Base-by-base conservation (phyloP, 35 echinoderm and acorn worm species). In the Apostichopus parvimensis region DNA sequence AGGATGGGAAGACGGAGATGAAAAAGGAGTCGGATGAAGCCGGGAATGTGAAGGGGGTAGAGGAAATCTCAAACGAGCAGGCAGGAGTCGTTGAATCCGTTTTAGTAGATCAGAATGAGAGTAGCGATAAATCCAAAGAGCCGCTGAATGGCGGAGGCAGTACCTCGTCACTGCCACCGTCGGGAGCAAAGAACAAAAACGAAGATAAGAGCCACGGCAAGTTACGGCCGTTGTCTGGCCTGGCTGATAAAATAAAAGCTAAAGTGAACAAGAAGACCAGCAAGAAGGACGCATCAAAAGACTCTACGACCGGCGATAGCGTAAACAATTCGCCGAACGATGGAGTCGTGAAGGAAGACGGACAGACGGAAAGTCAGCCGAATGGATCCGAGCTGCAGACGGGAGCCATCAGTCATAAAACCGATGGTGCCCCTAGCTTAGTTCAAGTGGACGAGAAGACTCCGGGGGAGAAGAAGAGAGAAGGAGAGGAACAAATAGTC, bases 181-280 rank as follows among this genome's bases (percentile, higher is more conserved):
- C 79, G n/a, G 79, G 52, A 53, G 53, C 9, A 10, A 82, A 82
- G 53, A 56, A 14, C 52, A 82, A 82, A 34, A 12, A 25, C 17
- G 81, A 58, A 54, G 81, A 58, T 2, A 84, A 84, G 8, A 58
- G 52, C 5, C 10, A 58, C 8, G 7, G 57, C 52, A 84, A 84
- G 8, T 84, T 82, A 82, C 57, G 79, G 55, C 79, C 79, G n/a
- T 53, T 84, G 17, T 84, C 81, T 84, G 81, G 81, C 5, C n/a
- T 84, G 81, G 81, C 81, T 53, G 81, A 84, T 62, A 84, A 84
- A 59, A 84, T 84, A 21, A 84, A 84, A 58, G 81, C 81, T 7
- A 84, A 84, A 55, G 81, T 84, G 2, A 84, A 84, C 56, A 84
- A 84, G 54, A 58, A 58, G 14, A 59, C 45, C 11, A 17, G 9